phyloP scores from a whole-genome alignment of 92 coral and sea anemone genomes.

The Actinostola sp. region DNA sequence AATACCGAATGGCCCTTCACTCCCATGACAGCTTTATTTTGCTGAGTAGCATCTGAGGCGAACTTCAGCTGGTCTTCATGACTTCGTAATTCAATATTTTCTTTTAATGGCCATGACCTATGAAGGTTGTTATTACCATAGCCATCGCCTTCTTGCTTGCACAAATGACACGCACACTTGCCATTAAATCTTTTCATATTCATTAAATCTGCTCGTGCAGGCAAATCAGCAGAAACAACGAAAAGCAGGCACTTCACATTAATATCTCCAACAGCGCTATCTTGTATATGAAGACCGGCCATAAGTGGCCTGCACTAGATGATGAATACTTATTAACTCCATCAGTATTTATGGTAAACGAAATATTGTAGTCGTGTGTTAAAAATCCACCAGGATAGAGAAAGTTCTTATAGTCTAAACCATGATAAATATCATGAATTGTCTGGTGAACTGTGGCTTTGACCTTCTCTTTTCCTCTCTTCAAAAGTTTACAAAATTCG shows the following conservation, averaged over 20 bases:
- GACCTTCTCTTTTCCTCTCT: slow-evolving; percentile 19
- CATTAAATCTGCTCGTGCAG: slow-evolving; percentile 44
- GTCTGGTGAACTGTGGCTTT: neutral
- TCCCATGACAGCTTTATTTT: slow-evolving; percentile 44
- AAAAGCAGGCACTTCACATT: slow-evolving; percentile 44
- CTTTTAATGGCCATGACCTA: slow-evolving; percentile 46
- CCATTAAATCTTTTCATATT: slow-evolving; percentile 56
- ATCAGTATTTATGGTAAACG: slow-evolving; percentile 58
- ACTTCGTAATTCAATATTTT: slow-evolving; percentile 20
- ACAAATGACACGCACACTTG: slow-evolving; percentile 40
- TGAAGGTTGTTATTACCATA: slow-evolving; percentile 52
- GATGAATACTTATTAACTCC: slow-evolving; percentile 59
- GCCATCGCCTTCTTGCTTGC: slow-evolving; percentile 44
- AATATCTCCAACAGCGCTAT: slow-evolving; percentile 47
- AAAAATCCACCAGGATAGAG: slow-evolving; percentile 47
- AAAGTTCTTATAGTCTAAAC: slow-evolving; percentile 49
- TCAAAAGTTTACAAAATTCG: slow-evolving; percentile 23
- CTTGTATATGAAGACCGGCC: slow-evolving; percentile 50
- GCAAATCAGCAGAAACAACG: slow-evolving; percentile 44
- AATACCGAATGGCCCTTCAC: slow-evolving; percentile 50
- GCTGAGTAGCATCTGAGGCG: slow-evolving; percentile 33
- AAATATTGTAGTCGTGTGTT: slow-evolving; percentile 25
- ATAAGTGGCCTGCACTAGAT: slow-evolving; percentile 50
- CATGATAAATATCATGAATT: slow-evolving; percentile 50
- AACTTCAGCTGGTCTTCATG: slow-evolving; percentile 33